Evolutionary conservation across 1,140 invertebrate genomes (phyloP).

Genomic region (Solenopsis fugax): DNA sequence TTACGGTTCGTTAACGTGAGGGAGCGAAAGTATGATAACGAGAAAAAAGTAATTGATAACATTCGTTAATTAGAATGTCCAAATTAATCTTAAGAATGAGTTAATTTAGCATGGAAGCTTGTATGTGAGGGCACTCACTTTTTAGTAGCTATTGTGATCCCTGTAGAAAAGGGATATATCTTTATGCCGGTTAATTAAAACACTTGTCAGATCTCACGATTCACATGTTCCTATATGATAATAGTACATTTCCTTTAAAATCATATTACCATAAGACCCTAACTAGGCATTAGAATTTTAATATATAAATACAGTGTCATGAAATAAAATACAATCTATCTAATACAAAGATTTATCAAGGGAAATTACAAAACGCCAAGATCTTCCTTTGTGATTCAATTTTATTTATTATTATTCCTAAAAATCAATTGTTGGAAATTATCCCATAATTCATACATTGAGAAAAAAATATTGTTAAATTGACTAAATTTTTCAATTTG

Average conservation of each 20-base stretch:
- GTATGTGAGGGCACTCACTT: neutral
- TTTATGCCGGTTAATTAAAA: neutral
- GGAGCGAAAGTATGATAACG: neutral
- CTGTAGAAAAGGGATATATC: neutral
- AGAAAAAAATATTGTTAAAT: too few relatives aligned
- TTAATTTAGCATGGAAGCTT: neutral
- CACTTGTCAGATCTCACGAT: neutral
- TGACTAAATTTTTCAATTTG: too few relatives aligned
- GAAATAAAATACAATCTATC: neutral
- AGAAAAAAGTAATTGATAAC: slow-evolving; percentile 3
- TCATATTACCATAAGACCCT: too few relatives aligned
- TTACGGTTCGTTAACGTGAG: neutral
- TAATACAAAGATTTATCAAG: neutral
- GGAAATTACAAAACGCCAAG: neutral
- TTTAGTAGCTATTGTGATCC: neutral
- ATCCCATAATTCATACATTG: too few relatives aligned
- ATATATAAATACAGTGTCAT: neutral
- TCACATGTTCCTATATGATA: neutral
- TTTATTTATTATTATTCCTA: neutral
- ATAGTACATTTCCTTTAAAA: neutral
- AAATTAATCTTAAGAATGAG: neutral
- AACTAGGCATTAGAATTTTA: neutral
- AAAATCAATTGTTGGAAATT: neutral
- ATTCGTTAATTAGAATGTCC: neutral
- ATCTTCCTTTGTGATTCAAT: neutral